Conservation (phyloP, 37 sponge, comb jelly and placozoan genomes). For the Halichondria panicea region DNA sequence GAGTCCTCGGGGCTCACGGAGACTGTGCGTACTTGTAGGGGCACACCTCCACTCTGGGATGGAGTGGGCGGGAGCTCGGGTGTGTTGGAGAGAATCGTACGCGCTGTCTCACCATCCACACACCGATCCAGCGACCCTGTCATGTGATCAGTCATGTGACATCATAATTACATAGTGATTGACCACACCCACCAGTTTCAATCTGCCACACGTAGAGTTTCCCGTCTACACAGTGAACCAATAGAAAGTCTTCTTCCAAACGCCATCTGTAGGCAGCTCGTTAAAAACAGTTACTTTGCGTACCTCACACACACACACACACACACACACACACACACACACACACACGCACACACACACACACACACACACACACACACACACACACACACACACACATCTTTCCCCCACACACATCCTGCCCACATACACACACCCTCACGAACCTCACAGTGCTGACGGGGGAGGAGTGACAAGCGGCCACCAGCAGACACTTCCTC, state of each 20-base stretch:
- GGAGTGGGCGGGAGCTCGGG: not conserved
- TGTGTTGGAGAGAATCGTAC: slow-evolving; percentile 29
- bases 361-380: too few relatives aligned
- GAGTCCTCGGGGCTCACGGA: slow-evolving; percentile 18
- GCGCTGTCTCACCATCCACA: slow-evolving; percentile 68
- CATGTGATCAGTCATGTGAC: not conserved
- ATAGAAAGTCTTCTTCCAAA: slow-evolving; percentile 81
- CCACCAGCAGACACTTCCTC: slow-evolving; percentile 76
- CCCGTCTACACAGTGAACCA: slow-evolving; percentile 82
- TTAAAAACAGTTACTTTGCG: too few relatives aligned
- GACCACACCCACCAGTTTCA: slow-evolving; percentile 63
- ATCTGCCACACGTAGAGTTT: slow-evolving; percentile 90
- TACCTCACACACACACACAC: too few relatives aligned
- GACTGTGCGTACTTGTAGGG: slow-evolving; percentile 42
- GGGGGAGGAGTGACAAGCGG: slow-evolving; percentile 76
- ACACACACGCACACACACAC: too few relatives aligned
- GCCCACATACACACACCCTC: too few relatives aligned
- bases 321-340: too few relatives aligned
- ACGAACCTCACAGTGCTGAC: slow-evolving; percentile 44
- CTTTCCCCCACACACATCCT: too few relatives aligned
- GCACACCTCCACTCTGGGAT: not conserved
- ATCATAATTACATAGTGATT: not conserved
- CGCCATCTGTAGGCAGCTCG: slow-evolving; percentile 82
- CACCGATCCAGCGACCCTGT: slow-evolving; percentile 75
- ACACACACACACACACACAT: too few relatives aligned